Evolutionary conservation across 2,888 invertebrate genomes (phyloP), one percentile per base, ranked within the genome.

Genomic region (Pandemis corylana): DNA sequence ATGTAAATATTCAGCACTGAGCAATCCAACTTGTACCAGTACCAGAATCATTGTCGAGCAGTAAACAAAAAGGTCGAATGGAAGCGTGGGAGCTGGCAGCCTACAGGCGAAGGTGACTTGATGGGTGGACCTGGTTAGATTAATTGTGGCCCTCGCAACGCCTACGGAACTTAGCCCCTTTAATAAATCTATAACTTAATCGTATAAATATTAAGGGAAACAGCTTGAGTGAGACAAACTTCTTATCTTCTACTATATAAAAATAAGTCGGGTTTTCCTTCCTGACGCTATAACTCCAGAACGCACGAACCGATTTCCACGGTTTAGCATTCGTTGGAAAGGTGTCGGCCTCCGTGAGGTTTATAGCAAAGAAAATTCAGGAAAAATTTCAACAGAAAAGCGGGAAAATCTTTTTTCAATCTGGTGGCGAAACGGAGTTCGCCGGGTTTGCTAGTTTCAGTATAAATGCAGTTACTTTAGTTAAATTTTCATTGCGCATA

Each of bases 21-120:
- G 84, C 82, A 84, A 85, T 77, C 77, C 83, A 82, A 85, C 84
- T 86, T 51, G 64, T 56, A 56, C 46, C 61, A 65, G 68, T 53
- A 83, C 84, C 82, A 86, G 85, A 84, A 81, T 80, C 81, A 86
- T 87, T 88, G 84, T 85, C 86, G 81, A 84, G 84, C 83, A 81
- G 82, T 80, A 82, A 84, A 89, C 87, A 87, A 87, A 89, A 89
- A 90, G 89, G 87, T 90, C 84, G 85, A 77, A 84, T 83, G 80
- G 80, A 83, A 83, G 89, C 89, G 91, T 91, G 89, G 90, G 91
- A 88, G 89, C 83, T 81, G 77, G 76, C 87, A 84, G 80, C 90
- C 88, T 85, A 90, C 89, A 81, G 80, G 81, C 82, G 83, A 84
- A 87, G 85, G 87, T 88, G 85, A 87, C 87, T 88, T 82, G 81